Percentiles rank a stretch among this genome's conserved stretches.
phyloP scores from a whole-genome alignment of 2,797 vertebrate genomes.

The Rhabdophis nuchalis region DNA sequence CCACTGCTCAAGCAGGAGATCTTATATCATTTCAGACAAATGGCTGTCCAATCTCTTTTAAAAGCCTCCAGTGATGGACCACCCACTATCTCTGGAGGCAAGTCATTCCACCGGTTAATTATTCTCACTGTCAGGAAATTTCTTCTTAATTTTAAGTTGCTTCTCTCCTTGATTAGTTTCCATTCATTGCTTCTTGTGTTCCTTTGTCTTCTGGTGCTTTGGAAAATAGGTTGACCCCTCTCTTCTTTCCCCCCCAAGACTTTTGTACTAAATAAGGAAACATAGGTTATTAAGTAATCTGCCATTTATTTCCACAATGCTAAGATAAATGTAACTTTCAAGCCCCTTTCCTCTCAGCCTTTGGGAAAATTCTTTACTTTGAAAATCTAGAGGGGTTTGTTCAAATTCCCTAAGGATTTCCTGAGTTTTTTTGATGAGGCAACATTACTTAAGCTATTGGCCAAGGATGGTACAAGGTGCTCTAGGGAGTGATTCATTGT shows the following conservation, averaged over 20 bases:
- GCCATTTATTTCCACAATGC: background rate
- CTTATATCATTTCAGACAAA: no score
- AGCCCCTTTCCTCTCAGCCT: background rate
- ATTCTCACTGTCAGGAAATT: background rate
- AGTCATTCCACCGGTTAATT: background rate
- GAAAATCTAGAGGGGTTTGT: background rate
- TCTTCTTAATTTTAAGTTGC: background rate
- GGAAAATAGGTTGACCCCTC: background rate
- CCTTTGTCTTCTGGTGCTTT: background rate
- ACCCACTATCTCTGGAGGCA: background rate
- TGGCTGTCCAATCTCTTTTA: no score
- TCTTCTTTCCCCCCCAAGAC: background rate
- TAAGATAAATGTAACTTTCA: background rate
- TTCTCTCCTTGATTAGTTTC: background rate
- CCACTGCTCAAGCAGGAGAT: no score
- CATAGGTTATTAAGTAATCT: background rate
- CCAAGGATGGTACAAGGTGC: background rate
- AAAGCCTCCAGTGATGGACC: background rate
- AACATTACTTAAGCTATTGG: constrained; percentile 21
- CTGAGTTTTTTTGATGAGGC: background rate
- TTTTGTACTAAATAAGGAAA: background rate
- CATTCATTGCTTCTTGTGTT: background rate
- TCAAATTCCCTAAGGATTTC: background rate
- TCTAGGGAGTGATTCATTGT: constrained; percentile 11
- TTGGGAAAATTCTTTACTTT: background rate